Base-by-base conservation (phyloP, 2,797 vertebrate genomes). In the Parambassis ranga region DNA sequence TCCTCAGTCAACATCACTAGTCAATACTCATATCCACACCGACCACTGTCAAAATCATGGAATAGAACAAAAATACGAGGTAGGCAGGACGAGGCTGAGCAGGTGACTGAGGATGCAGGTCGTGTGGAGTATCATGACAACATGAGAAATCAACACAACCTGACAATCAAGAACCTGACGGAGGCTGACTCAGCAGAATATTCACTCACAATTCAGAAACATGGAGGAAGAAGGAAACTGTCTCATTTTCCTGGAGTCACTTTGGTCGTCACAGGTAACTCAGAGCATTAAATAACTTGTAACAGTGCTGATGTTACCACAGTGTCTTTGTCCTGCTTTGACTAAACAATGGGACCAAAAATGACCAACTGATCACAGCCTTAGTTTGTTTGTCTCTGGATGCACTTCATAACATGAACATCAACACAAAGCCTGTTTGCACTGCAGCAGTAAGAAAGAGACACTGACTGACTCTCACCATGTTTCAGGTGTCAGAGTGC, bases 1-100 rank as follows among this genome's bases (percentile, higher is more conserved):
- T 64, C 70, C 6, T 71, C 77, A 52, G 74, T 81, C 4, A 61
- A 61, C 23, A 55, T 79, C 1, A 26, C 13, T 4, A 48, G 65
- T 33, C 0, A 35, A 46, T 56, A 62, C 37, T 41, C 26, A 0
- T 0, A 3, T 2, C 20, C 14, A 0, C 0, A 4, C 4, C 1
- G 1, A 0, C 2, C 10, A 0, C 2, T 6, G 0, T 0, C 0
- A 27, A 10, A 5, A 15, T 8, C 3, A 0, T 76, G 76, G 72
- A 27, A 0, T 20, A 65, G 30, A 46, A 3, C 3, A 13, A 4
- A 1, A 7, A 27, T n/a, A n/a, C n/a, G 1, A 28, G 1, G 0
- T 9, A 11, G 2, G 1, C 1, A 15, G 7, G 2, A 4, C 6
- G 0, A 5, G 5, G 2, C 0, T 27, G 4, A 16, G 14, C 2